Percentiles rank a stretch among this genome's conserved stretches.
phyloP scores from a whole-genome alignment of 2,113 vertebrate genomes.

The Procavia capensis region DNA sequence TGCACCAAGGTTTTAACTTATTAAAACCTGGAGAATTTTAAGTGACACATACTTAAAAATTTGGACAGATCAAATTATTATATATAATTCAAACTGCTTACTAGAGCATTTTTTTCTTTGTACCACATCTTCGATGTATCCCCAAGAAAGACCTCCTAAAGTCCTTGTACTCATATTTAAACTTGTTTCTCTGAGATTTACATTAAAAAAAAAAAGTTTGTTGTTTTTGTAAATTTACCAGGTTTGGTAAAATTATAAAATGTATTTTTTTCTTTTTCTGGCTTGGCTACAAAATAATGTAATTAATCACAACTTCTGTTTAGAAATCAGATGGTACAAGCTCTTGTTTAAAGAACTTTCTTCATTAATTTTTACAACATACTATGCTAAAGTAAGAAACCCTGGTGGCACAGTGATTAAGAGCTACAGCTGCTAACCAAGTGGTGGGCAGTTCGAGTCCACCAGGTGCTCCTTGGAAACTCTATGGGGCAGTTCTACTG shows the following conservation, averaged over 20 bases:
- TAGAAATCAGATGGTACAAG: conserved; percentile 36
- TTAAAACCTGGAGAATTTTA: conserved; percentile 22
- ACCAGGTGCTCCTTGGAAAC: no score
- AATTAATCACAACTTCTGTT: conserved; percentile 31
- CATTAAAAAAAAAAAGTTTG: conserved; percentile 12
- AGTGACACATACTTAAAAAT: conserved; percentile 11
- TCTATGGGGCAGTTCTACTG: no score
- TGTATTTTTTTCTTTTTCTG: neutral
- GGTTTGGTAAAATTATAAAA: neutral
- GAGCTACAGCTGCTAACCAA: no score
- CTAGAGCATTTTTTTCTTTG: neutral
- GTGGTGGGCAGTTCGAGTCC: no score
- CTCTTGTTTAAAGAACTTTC: conserved; percentile 34
- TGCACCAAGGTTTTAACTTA: neutral
- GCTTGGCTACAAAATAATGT: neutral
- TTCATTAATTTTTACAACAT: conserved; percentile 34
- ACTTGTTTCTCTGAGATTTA: conserved; percentile 39
- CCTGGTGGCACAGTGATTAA: no score
- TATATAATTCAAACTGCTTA: neutral
- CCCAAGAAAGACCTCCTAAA: conserved; percentile 25
- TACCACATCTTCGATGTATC: conserved; percentile 19
- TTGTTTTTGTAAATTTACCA: neutral
- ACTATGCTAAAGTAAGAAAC: no score
- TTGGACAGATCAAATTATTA: neutral
- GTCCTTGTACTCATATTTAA: conserved; percentile 8